Evolutionary conservation across 2,888 invertebrate genomes (phyloP).

Genomic region (Latrodectus hesperus): DNA sequence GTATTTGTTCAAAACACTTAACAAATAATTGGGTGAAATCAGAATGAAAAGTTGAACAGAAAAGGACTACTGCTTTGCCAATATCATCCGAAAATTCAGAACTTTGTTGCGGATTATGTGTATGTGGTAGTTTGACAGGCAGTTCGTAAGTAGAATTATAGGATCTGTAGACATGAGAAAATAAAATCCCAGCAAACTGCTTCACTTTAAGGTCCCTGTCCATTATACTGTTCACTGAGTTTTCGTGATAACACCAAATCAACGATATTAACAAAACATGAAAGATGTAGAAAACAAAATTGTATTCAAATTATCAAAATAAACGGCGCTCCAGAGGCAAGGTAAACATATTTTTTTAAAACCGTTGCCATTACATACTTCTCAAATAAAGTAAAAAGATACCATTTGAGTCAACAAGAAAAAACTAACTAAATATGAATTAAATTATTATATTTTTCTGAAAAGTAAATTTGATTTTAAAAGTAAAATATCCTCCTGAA

Average conservation of each 20-base stretch:
- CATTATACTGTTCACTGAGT: constrained; percentile 1
- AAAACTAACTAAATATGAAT: too few relatives aligned
- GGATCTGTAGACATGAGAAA: constrained; percentile 17
- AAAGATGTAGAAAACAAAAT: neutral
- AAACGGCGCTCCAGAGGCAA: neutral
- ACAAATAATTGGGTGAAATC: constrained; percentile 16
- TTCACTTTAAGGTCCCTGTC: constrained; percentile 34
- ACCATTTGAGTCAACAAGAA: too few relatives aligned
- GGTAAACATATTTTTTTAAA: neutral
- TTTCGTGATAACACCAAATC: neutral
- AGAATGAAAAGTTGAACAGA: constrained; percentile 6
- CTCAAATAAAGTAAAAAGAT: too few relatives aligned
- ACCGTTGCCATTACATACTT: neutral
- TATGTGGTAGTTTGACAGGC: constrained; percentile 31
- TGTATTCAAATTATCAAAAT: neutral
- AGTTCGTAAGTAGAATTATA: constrained; percentile 27
- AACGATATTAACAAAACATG: neutral
- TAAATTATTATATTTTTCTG: too few relatives aligned
- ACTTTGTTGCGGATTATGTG: neutral
- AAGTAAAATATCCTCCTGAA: too few relatives aligned
- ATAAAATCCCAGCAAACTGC: constrained; percentile 12
- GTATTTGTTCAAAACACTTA: constrained; percentile 4
- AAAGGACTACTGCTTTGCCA: constrained; percentile 10
- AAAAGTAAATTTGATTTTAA: too few relatives aligned
- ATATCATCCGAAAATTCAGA: constrained; percentile 13